Evolutionary conservation across 2,113 vertebrate genomes (phyloP), one percentile per base, ranked within the genome.

Genomic region (Anarhynchus alexandrinus): DNA sequence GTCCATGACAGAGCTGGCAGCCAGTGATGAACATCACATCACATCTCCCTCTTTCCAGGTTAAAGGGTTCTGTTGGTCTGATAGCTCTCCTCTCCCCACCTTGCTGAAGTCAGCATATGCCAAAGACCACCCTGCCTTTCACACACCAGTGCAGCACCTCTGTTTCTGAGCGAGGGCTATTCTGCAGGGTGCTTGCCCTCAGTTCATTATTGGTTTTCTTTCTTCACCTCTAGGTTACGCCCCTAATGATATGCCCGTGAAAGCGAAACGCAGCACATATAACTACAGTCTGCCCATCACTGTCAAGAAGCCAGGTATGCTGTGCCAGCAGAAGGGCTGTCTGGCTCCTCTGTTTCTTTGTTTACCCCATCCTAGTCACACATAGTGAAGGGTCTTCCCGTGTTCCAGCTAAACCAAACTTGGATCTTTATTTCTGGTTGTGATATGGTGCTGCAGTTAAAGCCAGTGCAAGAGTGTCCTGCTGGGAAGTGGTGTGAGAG

Each of bases 241-340:
- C 18, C 78, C 98, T 2, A 98, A 97, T 4, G 99, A 99, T 54
- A 98, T 99, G 98, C 99, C 99, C 0, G 99, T 99, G 76, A 99
- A 99, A 95, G 98, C 99, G 26, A 99, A 99, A 91, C 98, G 99
- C 96, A 99, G 99, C 94, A 97, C 99, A 0, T 99, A 99, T 43
- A 99, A 99, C 97, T 99, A 99, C 97, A 99, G 97, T 77, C 98
- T 99, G 79, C 98, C 99, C 70, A 99, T 99, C 97, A 99, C 99
- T 3, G 42, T 99, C 81, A 99, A 99, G 96, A 99, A 99, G 97
- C 92, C 98, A 38, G 97, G 99, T 99, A 82, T 83, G 97, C 65
- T n/a, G 29, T 52, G 55, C 77, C 76, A 81, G 27, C 58, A 62
- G 21, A 61, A 71, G 57, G 73, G 38, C 51, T 74, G 27, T 20